Base-by-base conservation (phyloP, 2,888 invertebrate genomes). In the Agrochola lota region DNA sequence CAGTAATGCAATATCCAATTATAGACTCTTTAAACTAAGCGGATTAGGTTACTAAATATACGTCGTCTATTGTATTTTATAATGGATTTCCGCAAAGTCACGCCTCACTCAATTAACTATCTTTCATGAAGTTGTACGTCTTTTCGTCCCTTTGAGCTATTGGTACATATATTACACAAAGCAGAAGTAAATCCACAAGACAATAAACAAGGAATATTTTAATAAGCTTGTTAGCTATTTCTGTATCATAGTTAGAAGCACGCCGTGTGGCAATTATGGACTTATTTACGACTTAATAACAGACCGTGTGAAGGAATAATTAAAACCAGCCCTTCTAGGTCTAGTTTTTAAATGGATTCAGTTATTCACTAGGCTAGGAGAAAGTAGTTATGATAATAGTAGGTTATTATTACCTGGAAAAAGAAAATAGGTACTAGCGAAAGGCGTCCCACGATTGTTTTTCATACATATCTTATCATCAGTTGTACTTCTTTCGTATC, bases 211-310 rank as follows among this genome's bases (percentile, higher is more conserved):
- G 64, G 59, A 60, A 15, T 75, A 64, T 78, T 74, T 80, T 69
- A 74, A 80, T 75, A 55, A 77, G 26, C 68, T n/a, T 7, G 20
- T 77, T 60, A 59, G 67, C 70, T 83, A 82, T 78, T 82, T 74
- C 46, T 74, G 68, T 81, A 66, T 66, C 68, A 73, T 49, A n/a
- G 70, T 70, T 66, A 46, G 12, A 64, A 23, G 59, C 79, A 83
- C 68, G 81, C 59, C 35, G 57, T 60, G 52, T 11, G 17, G 68
- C 26, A 71, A 84, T 83, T 79, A 79, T 69, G n/a, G 69, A 71
- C 43, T 64, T 83, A 83, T 84, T 83, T 72, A 83, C 20, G 74
- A 78, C 82, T 49, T 83, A 83, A 83, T 83, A 79, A 74, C 74
- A 74, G 43, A 9, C 49, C 46, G 12, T 26, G 68, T 59, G 46